Base-by-base conservation (phyloP, 1,140 invertebrate species). In the Cotesia chilonis region DNA sequence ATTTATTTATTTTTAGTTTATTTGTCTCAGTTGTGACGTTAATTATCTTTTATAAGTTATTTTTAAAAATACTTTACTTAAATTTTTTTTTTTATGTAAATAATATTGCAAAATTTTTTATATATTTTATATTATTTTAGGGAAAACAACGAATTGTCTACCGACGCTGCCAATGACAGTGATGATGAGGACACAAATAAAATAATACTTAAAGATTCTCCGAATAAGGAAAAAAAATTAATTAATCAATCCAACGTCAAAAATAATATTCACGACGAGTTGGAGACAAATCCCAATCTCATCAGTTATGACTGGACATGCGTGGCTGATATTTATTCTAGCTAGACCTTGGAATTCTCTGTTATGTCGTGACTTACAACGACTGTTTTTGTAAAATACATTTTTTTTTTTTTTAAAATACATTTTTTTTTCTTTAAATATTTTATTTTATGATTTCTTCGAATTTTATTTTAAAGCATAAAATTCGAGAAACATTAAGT, bases 301-400 rank as follows among this genome's bases (percentile, higher is more conserved):
- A 28, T 70, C 12, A 75, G 72, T 75, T 77, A 78, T 4, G 75
- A 85, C 73, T 86, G 85, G 84, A 75, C 73, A 12, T 85, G 84
- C 55, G 55, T 86, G 52, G 74, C 76, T 2, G 37, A n/a, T 51
- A 37, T 65, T 51, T n/a, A n/a, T 47, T n/a, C 63, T 0, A 47
- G 6, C 10, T 37, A 51, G 17, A 65, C 36, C 7, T n/a, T 37
- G 12, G 47, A 14, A 51, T 65, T 7, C 37, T 0, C 4, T 14
- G 14, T 14, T 14, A 14, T 14, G 14, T 14, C 14, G 14, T 14
- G 14, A 14, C 14, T 14, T 14, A 14, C 14, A 14, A 14, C 14
- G 14, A 14, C 14, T 14, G 14, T 14, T 14, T 14, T 14, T 14
- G 14, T 14, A 14, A 14, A 14, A 14, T 14, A 14, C 14, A 14